Percentiles rank a stretch among this genome's conserved stretches.
Evolutionary conservation across 2,113 vertebrate genomes (phyloP).

Genomic region (Benitochromis conjunctus): DNA sequence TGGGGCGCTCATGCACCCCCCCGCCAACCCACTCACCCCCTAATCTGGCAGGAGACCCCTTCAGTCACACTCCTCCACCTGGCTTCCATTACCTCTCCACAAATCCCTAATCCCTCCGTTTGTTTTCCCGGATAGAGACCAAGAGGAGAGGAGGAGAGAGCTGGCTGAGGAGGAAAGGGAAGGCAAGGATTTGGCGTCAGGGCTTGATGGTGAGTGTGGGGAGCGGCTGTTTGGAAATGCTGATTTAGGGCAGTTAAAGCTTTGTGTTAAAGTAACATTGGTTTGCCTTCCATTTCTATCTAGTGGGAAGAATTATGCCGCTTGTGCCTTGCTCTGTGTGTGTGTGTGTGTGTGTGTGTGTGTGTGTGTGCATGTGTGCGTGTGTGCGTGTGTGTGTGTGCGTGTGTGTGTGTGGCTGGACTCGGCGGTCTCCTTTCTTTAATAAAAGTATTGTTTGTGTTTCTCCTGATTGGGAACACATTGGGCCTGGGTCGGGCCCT

Average conservation of each 20-base stretch:
- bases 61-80: conserved; percentile 72
- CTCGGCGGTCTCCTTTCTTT: conserved; percentile 78
- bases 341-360: conserved; percentile 22
- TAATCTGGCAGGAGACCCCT: conserved; percentile 71
- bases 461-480: conserved; percentile 96
- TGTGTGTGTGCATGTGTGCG: background rate
- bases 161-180: conserved; percentile 39
- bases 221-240: conserved; percentile 8
- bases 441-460: conserved; percentile 96
- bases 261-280: background rate
- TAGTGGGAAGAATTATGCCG: background rate
- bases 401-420: conserved; percentile 49
- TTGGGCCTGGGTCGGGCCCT: conserved; percentile 80
- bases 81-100: conserved; percentile 70
- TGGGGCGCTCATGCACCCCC: conserved; percentile 15
- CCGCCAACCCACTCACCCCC: background rate
- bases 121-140: conserved; percentile 72
- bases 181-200: conserved; percentile 24
- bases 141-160: conserved; percentile 45
- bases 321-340: background rate
- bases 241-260: conserved; percentile 7
- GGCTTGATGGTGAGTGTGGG: conserved; percentile 32
- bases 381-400: background rate
- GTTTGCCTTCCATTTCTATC: background rate
- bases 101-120: conserved; percentile 74